Base-by-base conservation (phyloP, 2,888 invertebrate genomes). In the Chrysomela aeneicollis region DNA sequence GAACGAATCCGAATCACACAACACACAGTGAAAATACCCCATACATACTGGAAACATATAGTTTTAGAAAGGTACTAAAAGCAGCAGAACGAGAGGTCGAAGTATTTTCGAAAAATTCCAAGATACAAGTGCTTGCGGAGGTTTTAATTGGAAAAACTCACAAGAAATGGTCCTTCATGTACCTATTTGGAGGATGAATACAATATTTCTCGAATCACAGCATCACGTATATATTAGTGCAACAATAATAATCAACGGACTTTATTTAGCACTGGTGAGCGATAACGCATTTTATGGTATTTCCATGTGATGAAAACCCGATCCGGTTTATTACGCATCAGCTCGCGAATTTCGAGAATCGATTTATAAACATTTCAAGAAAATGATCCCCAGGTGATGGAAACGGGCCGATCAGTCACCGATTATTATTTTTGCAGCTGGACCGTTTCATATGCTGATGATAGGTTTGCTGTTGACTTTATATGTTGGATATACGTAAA, bases 351-450 rank as follows among this genome's bases (percentile, higher is more conserved):
- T 49, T 55, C 18, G n/a, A 32, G 42, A 35, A 21, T 12, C 37
- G 50, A 57, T 62, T 61, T 61, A 67, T 61, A 50, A 58, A 67
- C 61, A 53, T 37, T 51, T 59, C 67, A 55, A 49, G 46, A 51
- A 54, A 53, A 63, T 63, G 63, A 63, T 50, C 51, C 52, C 58
- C 37, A 50, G 63, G 58, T 46, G 63, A 63, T 57, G 47, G 57
- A 63, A 35, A 26, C 61, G 62, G 68, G 58, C 35, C 57, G 60
- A 67, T 67, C 63, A 42, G 49, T 64, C 63, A 60, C 49, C 66
- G 22, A 58, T 50, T 60, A 62, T 68, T 70, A 64, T 70, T 70
- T 70, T 70, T 50, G 63, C 68, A 66, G 67, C 68, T 64, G 63
- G 60, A 46, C 37, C 54, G 42, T 60, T 62, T 66, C 58, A 47